phyloP scores from a whole-genome alignment of 2,113 vertebrate genomes.

The Herpailurus yagouaroundi region DNA sequence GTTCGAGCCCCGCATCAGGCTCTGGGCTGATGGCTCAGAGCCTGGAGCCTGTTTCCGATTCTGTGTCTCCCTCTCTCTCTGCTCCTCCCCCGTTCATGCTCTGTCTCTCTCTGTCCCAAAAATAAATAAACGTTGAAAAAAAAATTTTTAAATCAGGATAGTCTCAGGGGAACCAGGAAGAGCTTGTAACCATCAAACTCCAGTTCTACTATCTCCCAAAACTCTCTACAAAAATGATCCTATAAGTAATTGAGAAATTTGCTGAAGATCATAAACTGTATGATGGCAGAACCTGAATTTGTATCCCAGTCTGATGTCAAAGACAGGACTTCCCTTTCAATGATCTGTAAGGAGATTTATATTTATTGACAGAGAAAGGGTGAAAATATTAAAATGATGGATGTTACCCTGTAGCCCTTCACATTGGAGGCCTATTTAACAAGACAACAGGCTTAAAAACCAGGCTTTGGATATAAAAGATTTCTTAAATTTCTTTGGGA shows the following conservation, averaged over 20 bases:
- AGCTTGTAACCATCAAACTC: neutral
- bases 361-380: neutral
- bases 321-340: neutral
- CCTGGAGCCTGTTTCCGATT: no score
- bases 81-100: no score
- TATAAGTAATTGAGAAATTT: conserved; percentile 25
- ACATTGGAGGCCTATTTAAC: neutral
- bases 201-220: neutral
- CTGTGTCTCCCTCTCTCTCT: no score
- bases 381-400: neutral
- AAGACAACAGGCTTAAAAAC: conserved; percentile 18
- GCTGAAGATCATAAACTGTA: neutral
- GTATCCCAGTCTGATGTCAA: neutral
- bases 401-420: neutral
- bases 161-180: neutral
- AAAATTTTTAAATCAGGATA: no score
- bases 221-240: neutral
- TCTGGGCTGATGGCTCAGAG: no score
- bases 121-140: no score
- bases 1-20: no score
- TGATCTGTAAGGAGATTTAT: neutral
- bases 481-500: conserved; percentile 15
- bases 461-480: neutral
- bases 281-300: neutral
- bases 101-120: no score